Evolutionary conservation across 2,113 vertebrate genomes (phyloP).

Genomic region (Pithys albifrons): DNA sequence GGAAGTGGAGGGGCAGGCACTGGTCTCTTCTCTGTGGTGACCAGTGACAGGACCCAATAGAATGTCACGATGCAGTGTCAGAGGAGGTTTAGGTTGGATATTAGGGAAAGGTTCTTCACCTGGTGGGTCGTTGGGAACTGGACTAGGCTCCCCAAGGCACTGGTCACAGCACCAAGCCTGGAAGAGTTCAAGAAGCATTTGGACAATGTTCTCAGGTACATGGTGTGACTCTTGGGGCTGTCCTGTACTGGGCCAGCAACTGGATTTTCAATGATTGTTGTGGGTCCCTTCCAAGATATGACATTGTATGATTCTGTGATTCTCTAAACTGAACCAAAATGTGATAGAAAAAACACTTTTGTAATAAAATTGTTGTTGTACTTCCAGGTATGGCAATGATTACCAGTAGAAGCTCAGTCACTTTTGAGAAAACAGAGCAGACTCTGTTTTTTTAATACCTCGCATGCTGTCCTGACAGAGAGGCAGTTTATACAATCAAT

Average conservation of each 20-base stretch:
- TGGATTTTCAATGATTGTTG: neutral
- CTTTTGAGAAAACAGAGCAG: neutral
- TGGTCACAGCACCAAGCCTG: neutral
- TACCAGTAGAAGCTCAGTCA: neutral
- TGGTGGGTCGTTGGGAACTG: neutral
- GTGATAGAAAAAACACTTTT: neutral
- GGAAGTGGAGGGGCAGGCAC: neutral
- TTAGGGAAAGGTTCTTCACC: neutral
- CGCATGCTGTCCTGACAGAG: neutral
- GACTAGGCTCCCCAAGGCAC: neutral
- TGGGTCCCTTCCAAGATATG: neutral
- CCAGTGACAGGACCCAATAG: neutral
- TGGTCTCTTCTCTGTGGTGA: neutral
- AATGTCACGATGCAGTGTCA: neutral
- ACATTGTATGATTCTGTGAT: neutral
- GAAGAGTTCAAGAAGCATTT: neutral
- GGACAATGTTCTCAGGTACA: neutral
- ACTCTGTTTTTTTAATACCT: neutral
- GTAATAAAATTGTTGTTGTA: neutral
- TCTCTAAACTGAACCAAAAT: neutral
- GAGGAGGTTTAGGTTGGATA: neutral
- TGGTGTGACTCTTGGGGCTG: too few relatives aligned
- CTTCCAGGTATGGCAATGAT: neutral
- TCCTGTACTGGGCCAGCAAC: neutral
- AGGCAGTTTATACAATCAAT: neutral